Evolutionary conservation across 2,888 invertebrate species (phyloP).

Genomic region (Exocentrus adspersus): DNA sequence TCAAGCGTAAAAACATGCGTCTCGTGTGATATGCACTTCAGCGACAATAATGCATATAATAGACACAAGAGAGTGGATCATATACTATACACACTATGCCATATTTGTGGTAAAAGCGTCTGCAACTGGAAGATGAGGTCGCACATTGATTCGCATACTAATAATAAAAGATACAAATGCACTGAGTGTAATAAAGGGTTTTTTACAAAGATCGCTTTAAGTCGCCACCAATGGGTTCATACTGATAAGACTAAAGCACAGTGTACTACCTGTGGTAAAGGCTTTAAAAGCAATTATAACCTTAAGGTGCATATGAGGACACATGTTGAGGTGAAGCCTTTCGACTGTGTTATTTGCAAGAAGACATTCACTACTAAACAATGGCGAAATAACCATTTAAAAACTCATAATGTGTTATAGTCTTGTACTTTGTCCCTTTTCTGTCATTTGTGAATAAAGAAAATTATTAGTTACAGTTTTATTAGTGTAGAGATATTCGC

Average conservation of each 20-base stretch:
- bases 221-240: slow-evolving; percentile 33
- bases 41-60: background rate
- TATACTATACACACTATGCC: slow-evolving; percentile 29
- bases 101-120: slow-evolving; percentile 45
- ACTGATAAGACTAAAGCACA: slow-evolving; percentile 57
- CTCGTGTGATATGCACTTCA: background rate
- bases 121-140: slow-evolving; percentile 25
- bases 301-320: slow-evolving; percentile 66
- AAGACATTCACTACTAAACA: slow-evolving; percentile 65
- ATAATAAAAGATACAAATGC: slow-evolving; percentile 35
- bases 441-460: background rate
- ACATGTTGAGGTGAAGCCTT: slow-evolving; percentile 67
- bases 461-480: too few species aligned
- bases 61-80: background rate
- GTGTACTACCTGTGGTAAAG: slow-evolving; percentile 67
- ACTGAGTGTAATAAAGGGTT: slow-evolving; percentile 37
- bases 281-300: slow-evolving; percentile 67
- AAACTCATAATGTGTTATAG: slow-evolving; percentile 9
- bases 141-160: slow-evolving; percentile 30
- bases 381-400: slow-evolving; percentile 36
- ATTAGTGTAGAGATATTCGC: too few species aligned
- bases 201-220: slow-evolving; percentile 16
- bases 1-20: background rate
- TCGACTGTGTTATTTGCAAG: slow-evolving; percentile 66
- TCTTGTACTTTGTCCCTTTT: background rate